Evolutionary conservation across 2,797 vertebrate species (phyloP), one percentile per base, ranked within the genome.

Genomic region (Diceros bicornis): DNA sequence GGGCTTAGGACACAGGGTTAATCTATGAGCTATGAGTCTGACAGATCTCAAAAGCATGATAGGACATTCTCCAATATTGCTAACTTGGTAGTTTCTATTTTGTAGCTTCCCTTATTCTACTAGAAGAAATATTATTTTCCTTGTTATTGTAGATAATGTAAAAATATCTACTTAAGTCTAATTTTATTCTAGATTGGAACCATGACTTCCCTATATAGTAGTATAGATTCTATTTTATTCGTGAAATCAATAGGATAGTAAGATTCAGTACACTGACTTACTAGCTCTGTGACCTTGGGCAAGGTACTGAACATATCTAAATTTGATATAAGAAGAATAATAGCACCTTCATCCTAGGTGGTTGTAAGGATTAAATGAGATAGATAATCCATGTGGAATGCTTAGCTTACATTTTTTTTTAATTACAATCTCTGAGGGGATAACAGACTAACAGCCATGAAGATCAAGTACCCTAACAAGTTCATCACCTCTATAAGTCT

Each of bases 41-140:
- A 78, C 0, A 89, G 64, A 83, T 52, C 66, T 69, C 89, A 78
- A 85, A 92, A 77, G n/a, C 25, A 83, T 3, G 25, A 81, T 0
- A 74, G 41, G 83, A 90, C 14, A 61, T 81, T 93, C 74, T 93
- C 32, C 16, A 97, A 11, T 61, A 83, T 1, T 96, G 41, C 3
- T 90, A 52, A 83, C 82, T 71, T 18, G 47, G 34, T 29, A 41
- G 88, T 44, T 96, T 95, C 96, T 96, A 94, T 75, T 83, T 95
- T 89, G 47, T 34, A 89, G 37, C 7, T 88, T 34, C 89, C 2
- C 23, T 75, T 91, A 37, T 44, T 89, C 82, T 55, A 57, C 50
- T 72, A 77, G 84, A 95, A 97, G 88, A 93, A 57, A 83, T 16
- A 44, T 2, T 27, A 47, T 93, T 96, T 88, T 64, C 34, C 34